phyloP scores from a whole-genome alignment of 2,888 invertebrate genomes.

The Dryomyza anilis region DNA sequence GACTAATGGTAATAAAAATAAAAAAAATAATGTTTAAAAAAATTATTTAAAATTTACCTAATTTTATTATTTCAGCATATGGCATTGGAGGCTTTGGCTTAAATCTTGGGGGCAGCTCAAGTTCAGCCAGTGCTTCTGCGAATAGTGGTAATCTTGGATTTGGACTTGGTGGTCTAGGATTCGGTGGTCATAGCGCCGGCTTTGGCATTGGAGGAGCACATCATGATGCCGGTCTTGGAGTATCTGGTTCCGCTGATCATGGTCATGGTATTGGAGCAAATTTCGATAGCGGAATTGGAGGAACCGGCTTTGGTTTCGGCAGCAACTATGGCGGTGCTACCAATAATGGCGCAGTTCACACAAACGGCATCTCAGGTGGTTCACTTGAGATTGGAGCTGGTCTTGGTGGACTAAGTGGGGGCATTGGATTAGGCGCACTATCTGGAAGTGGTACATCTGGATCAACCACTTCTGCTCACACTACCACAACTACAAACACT shows the following conservation, averaged over 20 bases:
- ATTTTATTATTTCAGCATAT: constrained; percentile 23
- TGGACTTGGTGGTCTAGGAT: background rate
- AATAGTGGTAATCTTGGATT: background rate
- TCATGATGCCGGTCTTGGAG: background rate
- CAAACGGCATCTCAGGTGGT: background rate
- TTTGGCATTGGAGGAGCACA: background rate
- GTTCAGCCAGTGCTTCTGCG: constrained; percentile 15
- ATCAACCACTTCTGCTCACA: too few relatives aligned
- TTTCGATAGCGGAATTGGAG: background rate
- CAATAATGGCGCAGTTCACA: background rate
- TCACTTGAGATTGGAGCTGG: constrained; percentile 16
- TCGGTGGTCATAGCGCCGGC: too few relatives aligned
- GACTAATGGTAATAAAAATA: constrained; percentile 29
- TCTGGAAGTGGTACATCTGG: too few relatives aligned
- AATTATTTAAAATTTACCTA: background rate
- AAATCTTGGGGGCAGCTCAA: constrained; percentile 19
- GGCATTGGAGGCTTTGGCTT: constrained; percentile 20
- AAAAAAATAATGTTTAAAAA: too few relatives aligned
- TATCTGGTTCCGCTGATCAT: background rate
- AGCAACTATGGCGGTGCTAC: background rate
- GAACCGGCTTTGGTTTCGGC: background rate
- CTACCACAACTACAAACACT: too few relatives aligned
- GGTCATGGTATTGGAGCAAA: constrained; percentile 3
- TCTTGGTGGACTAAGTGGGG: too few relatives aligned
- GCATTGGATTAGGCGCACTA: too few relatives aligned